Conservation (phyloP, 2,888 invertebrate species). For the Latrodectus hesperus region DNA sequence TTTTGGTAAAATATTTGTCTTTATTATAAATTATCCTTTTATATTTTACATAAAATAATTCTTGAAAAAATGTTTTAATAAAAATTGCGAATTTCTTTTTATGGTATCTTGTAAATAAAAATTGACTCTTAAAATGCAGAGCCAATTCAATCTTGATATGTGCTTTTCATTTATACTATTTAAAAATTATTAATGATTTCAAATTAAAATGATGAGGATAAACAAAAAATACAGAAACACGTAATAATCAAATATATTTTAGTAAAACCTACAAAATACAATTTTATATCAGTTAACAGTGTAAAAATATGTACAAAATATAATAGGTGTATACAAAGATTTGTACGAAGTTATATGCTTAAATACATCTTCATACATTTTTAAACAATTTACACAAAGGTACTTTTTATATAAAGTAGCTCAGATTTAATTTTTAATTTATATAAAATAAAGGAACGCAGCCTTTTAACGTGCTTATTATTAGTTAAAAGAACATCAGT, state of each 20-base stretch:
- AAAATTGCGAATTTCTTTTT: too few species aligned
- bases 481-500: slow-evolving; percentile 6
- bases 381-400: slow-evolving; percentile 21
- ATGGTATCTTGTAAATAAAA: too few species aligned
- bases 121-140: too few species aligned
- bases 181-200: too few species aligned
- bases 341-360: slow-evolving; percentile 24
- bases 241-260: slow-evolving; percentile 37
- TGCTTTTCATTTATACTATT: too few species aligned
- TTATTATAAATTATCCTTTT: too few species aligned
- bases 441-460: slow-evolving; percentile 10
- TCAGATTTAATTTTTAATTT: neutral
- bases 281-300: slow-evolving; percentile 41
- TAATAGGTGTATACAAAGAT: slow-evolving; percentile 32
- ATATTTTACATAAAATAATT: too few species aligned
- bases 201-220: neutral
- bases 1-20: too few species aligned
- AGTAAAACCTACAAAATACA: slow-evolving; percentile 24
- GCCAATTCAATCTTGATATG: too few species aligned
- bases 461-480: neutral
- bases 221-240: slow-evolving; percentile 1
- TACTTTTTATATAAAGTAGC: slow-evolving; percentile 8
- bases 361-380: slow-evolving; percentile 26
- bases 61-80: too few species aligned
- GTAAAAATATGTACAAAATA: slow-evolving; percentile 47